A percentile compares a stretch with the other conserved stretches of the same genome.
These are phyloP conservation scores for Physocephala rufipes DNA, from an alignment of 2,888 invertebrate genomes.

Conservation along the genomic window DNA sequence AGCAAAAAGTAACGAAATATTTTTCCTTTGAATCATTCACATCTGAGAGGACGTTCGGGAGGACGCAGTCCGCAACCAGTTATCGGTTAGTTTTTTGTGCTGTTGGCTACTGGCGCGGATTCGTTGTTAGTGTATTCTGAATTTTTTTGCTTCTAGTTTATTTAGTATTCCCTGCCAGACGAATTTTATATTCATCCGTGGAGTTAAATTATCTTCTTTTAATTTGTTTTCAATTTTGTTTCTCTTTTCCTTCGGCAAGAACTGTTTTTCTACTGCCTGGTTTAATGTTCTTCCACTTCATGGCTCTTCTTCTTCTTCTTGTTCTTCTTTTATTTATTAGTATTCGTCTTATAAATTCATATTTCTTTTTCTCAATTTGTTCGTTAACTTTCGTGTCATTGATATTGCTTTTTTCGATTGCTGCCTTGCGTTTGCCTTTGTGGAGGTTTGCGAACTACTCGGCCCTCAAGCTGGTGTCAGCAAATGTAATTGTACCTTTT, in stretches of 20 bases:
- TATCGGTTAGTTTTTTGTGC: constrained; percentile 5
- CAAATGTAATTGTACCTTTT: not conserved
- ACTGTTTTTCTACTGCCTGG: constrained; percentile 3
- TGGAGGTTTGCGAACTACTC: no score
- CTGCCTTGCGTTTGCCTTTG: not conserved
- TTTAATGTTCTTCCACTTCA: not conserved
- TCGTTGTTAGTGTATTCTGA: not conserved
- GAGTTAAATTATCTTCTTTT: constrained; percentile 4
- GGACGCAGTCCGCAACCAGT: constrained; percentile 1
- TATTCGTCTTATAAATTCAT: not conserved
- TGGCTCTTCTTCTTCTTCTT: not conserved
- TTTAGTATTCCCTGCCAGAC: not conserved
- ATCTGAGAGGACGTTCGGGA: not conserved
- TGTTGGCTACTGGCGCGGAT: not conserved
- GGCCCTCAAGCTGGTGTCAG: not conserved
- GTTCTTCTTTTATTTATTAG: not conserved
- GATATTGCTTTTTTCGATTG: not conserved
- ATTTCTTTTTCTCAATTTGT: not conserved
- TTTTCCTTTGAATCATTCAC: constrained; percentile 26
- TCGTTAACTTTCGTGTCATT: not conserved
- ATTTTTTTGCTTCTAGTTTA: not conserved
- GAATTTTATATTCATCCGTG: constrained; percentile 9
- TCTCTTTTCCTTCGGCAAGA: not conserved
- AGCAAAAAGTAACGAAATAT: constrained; percentile 28
- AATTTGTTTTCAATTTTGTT: not conserved